Evolutionary conservation across 2,797 vertebrate species (phyloP).

Genomic region (Toxotes lorentzi): DNA sequence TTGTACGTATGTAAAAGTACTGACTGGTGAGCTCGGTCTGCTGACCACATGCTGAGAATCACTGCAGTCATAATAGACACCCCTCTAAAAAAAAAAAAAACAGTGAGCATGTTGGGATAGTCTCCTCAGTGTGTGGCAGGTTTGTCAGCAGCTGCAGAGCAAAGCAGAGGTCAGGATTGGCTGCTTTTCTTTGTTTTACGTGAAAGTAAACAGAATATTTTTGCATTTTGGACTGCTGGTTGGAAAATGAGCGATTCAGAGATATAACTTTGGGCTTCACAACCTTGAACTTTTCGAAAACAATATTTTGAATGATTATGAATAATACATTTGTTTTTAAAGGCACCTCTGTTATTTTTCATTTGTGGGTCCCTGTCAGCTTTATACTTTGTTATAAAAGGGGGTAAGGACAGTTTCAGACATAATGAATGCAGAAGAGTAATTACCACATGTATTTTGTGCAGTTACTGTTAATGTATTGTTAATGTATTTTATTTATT

Average conservation of each 20-base stretch:
- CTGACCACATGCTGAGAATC: constrained; percentile 27
- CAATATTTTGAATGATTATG: background rate
- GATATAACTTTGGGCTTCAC: too few relatives aligned
- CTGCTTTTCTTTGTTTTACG: background rate
- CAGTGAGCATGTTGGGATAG: background rate
- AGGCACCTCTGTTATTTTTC: background rate
- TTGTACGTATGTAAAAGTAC: background rate
- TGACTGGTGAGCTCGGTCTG: background rate
- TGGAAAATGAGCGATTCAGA: too few relatives aligned
- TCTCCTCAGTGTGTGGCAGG: background rate
- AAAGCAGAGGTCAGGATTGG: constrained; percentile 12
- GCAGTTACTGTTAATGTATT: constrained; percentile 7
- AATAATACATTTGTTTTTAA: background rate
- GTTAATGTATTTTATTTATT: constrained; percentile 16
- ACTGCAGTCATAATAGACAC: background rate
- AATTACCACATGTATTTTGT: background rate
- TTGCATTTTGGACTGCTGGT: background rate
- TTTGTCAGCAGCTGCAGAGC: constrained; percentile 18
- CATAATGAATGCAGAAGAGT: background rate
- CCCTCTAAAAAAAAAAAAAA: background rate
- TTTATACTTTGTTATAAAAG: background rate
- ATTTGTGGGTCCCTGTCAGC: background rate
- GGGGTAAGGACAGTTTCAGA: background rate
- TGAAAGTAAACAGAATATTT: background rate
- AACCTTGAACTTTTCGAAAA: background rate